These are phyloP conservation scores for Lasiurus cinereus DNA, from an alignment of 2,113 vertebrate species.

Conservation along the genomic window DNA sequence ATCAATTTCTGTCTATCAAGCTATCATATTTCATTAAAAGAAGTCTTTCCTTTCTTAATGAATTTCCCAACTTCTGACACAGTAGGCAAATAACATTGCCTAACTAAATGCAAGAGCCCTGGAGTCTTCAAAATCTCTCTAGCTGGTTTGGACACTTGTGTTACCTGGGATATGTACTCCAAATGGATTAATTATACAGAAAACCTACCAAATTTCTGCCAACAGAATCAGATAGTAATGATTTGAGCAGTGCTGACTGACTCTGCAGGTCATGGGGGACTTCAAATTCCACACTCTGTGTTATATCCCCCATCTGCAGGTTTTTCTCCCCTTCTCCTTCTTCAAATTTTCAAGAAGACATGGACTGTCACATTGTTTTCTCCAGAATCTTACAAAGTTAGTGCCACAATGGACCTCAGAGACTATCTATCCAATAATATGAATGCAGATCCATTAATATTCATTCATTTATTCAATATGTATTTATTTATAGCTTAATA, in stretches of 20 bases:
- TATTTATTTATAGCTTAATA: neutral
- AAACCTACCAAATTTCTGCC: neutral
- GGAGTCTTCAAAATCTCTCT: neutral
- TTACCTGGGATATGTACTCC: neutral
- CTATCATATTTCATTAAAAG: slow-evolving; percentile 20
- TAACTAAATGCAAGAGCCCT: neutral
- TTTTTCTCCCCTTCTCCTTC: neutral
- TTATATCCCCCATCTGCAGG: neutral
- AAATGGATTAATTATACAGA: neutral
- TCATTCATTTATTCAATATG: neutral
- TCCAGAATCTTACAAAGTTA: neutral
- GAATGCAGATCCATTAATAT: neutral
- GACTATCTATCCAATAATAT: neutral
- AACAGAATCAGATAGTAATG: neutral
- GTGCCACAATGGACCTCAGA: neutral
- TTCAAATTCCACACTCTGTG: neutral
- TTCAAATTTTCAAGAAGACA: slow-evolving; percentile 28
- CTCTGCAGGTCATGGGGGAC: neutral
- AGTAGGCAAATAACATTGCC: neutral
- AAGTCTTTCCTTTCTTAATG: slow-evolving; percentile 33
- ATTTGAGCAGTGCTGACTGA: neutral
- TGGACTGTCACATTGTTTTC: neutral
- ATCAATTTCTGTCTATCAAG: slow-evolving; percentile 11
- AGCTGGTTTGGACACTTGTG: neutral
- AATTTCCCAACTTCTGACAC: neutral